Evolutionary conservation across 92 coral and sea anemone genomes (phyloP).

Genomic region (Porites evermanni): DNA sequence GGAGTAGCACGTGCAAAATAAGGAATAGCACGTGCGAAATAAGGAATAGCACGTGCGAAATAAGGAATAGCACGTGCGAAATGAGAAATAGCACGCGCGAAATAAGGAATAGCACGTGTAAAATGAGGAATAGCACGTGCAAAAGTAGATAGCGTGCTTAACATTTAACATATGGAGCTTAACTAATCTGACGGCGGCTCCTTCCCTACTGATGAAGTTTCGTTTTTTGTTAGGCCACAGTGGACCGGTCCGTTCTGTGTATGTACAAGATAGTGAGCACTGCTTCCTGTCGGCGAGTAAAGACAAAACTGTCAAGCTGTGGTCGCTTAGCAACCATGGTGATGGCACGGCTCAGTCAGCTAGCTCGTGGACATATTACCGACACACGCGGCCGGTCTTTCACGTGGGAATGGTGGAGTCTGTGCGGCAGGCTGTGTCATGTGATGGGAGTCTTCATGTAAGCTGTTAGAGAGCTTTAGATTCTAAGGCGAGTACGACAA

Average conservation of each 20-base stretch:
- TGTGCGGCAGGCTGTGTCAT: constrained; percentile 90
- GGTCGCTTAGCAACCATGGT: constrained; percentile 99
- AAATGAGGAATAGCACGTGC: too few species aligned
- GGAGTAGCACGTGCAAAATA: too few species aligned
- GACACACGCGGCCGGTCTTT: constrained; percentile 91
- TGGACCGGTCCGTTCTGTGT: constrained; percentile 88
- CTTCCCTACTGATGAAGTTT: neutral
- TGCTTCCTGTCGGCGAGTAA: constrained; percentile 93
- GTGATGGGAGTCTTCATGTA: constrained; percentile 95
- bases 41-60: too few species aligned
- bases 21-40: too few species aligned
- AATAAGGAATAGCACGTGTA: too few species aligned
- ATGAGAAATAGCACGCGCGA: too few species aligned
- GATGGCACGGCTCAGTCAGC: constrained; percentile 99
- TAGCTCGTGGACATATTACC: constrained; percentile 94
- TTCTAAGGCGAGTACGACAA: too few species aligned
- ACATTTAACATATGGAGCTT: too few species aligned
- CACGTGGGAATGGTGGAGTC: constrained; percentile 91
- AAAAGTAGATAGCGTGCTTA: too few species aligned
- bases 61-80: neutral
- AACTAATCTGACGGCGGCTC: neutral
- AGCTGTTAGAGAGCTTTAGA: constrained; percentile 10
- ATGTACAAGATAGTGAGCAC: constrained; percentile 96
- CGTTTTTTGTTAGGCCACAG: constrained; percentile 81
- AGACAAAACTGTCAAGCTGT: constrained; percentile 96